phyloP scores from a whole-genome alignment of 2,113 vertebrate genomes.

The Trochalopteron elliotii region DNA sequence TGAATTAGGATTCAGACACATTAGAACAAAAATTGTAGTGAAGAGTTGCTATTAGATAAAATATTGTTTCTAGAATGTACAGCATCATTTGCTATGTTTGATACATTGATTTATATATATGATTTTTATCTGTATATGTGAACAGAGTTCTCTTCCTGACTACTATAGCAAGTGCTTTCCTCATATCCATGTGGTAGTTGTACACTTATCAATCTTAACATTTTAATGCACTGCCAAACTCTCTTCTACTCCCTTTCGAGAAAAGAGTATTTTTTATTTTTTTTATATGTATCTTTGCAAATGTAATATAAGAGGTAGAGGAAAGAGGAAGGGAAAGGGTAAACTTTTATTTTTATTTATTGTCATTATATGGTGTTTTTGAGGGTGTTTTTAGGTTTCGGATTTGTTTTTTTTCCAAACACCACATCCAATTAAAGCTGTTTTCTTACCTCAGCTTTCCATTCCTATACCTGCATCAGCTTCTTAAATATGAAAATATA shows the following conservation, averaged over 20 bases:
- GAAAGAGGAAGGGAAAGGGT: accelerated
- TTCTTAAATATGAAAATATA: too few species aligned
- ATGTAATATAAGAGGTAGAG: neutral
- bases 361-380: neutral
- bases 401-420: neutral
- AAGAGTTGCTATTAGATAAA: neutral
- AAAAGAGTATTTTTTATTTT: neutral
- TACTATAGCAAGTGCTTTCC: neutral
- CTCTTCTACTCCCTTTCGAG: neutral
- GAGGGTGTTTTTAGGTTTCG: accelerated
- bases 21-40: neutral
- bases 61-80: neutral
- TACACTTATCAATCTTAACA: neutral
- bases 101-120: neutral
- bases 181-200: neutral
- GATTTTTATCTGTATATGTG: neutral
- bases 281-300: neutral
- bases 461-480: neutral
- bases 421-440: neutral
- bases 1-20: neutral
- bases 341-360: neutral
- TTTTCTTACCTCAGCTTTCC: neutral
- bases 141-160: neutral
- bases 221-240: neutral
- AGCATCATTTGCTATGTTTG: neutral